These are phyloP conservation scores for Pomatostomus ruficeps DNA, from an alignment of 2,113 vertebrate species.

Conservation along the genomic window DNA sequence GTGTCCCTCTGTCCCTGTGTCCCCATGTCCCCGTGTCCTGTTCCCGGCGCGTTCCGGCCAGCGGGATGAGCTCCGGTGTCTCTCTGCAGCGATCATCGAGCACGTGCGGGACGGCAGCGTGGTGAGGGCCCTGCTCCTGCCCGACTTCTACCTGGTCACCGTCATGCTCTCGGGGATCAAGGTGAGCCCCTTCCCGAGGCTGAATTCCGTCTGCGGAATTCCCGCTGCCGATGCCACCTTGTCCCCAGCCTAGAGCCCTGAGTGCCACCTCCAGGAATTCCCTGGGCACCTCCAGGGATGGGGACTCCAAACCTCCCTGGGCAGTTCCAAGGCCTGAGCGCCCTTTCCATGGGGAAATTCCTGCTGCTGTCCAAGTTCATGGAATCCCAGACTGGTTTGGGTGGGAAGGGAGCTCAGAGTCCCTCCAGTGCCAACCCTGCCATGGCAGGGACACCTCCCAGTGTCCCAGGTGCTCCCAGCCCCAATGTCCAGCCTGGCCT, in stretches of 20 bases:
- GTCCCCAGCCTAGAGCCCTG: neutral
- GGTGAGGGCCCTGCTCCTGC: slow-evolving; percentile 92
- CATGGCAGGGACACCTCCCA: neutral
- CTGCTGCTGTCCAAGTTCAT: neutral
- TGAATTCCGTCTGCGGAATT: too few relatives aligned
- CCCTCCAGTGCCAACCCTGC: neutral
- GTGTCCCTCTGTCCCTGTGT: neutral
- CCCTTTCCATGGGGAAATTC: neutral
- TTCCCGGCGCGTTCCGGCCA: neutral
- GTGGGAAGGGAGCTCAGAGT: neutral
- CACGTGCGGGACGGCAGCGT: slow-evolving; percentile 94
- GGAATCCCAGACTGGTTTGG: neutral
- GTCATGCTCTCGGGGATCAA: slow-evolving; percentile 98
- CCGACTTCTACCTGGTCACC: slow-evolving; percentile 90
- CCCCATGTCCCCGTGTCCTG: neutral
- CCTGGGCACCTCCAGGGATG: neutral
- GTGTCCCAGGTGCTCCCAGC: neutral
- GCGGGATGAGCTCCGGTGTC: fast-evolving
- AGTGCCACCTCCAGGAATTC: neutral
- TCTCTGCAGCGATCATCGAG: slow-evolving; percentile 87
- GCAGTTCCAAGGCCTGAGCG: neutral
- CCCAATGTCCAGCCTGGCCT: neutral
- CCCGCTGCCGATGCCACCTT: too few relatives aligned
- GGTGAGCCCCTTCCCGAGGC: slow-evolving; percentile 65
- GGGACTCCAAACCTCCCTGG: neutral